phyloP scores from a whole-genome alignment of 2,797 vertebrate species.

The Oceanodroma leucorhoa region DNA sequence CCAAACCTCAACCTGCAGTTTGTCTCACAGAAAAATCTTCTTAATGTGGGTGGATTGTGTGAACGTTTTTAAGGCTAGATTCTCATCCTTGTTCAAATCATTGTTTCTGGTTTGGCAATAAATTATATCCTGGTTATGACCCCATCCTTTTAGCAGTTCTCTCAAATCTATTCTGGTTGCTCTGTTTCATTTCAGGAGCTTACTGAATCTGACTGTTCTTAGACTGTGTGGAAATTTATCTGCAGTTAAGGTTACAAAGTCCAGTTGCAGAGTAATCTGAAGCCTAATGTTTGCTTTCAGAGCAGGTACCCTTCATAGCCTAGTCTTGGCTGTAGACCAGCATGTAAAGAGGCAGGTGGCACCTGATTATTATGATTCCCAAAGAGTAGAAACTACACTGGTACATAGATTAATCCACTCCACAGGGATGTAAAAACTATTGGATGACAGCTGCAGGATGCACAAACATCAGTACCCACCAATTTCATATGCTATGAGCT shows the following conservation, averaged over 20 bases:
- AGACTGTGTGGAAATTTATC: neutral
- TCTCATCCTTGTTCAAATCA: constrained; percentile 9
- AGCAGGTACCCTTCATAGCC: neutral
- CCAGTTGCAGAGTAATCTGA: neutral
- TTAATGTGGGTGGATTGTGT: neutral
- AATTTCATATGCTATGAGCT: neutral
- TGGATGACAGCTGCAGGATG: neutral
- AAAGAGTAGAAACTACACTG: neutral
- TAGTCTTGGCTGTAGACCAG: neutral
- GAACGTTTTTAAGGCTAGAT: neutral
- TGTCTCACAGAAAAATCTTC: neutral
- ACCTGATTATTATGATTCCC: neutral
- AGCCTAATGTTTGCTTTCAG: neutral
- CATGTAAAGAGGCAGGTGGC: neutral
- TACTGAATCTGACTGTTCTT: neutral
- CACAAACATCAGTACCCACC: neutral
- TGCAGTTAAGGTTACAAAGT: neutral
- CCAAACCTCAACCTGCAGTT: constrained; percentile 11
- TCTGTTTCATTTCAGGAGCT: constrained; percentile 22
- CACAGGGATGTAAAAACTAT: neutral
- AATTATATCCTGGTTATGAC: constrained; percentile 9
- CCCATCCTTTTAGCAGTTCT: neutral
- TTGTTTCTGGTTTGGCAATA: neutral
- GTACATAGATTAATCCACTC: neutral
- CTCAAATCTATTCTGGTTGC: neutral